Evolutionary conservation across 2,888 invertebrate genomes (phyloP).

Genomic region (Arge pagana): DNA sequence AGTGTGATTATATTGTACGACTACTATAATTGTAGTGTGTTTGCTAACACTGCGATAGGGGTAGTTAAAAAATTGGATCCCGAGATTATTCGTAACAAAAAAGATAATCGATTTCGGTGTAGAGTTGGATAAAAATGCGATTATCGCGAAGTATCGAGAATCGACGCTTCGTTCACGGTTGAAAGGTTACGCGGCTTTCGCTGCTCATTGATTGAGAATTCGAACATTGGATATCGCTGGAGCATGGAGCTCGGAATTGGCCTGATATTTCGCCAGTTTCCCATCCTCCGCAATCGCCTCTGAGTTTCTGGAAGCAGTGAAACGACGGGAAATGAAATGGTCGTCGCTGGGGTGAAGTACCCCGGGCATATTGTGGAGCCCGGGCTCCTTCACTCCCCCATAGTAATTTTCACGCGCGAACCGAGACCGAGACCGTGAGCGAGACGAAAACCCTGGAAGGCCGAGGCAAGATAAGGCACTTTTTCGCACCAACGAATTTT

Average conservation of each 20-base stretch:
- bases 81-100: too few relatives aligned
- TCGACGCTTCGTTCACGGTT: too few relatives aligned
- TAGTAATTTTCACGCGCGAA: conserved; percentile 31
- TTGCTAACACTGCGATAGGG: too few relatives aligned
- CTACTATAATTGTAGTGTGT: too few relatives aligned
- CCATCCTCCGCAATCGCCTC: conserved; percentile 1
- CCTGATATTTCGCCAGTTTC: conserved; percentile 5
- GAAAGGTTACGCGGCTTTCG: too few relatives aligned
- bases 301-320: too few relatives aligned
- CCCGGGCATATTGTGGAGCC: conserved; percentile 17
- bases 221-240: conserved; percentile 5
- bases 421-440: conserved; percentile 20
- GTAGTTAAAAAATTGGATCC: too few relatives aligned
- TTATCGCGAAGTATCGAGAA: too few relatives aligned
- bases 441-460: neutral
- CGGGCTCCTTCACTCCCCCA: conserved; percentile 19
- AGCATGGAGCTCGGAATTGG: conserved; percentile 8
- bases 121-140: too few relatives aligned
- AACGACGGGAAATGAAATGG: conserved; percentile 18
- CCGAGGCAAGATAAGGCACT: conserved; percentile 27
- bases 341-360: neutral
- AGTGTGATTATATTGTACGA: too few relatives aligned
- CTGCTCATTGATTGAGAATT: conserved; percentile 3
- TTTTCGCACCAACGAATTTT: conserved; percentile 44
- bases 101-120: too few relatives aligned